phyloP scores from a whole-genome alignment of 2,888 invertebrate species.

The Melieria crassipennis region DNA sequence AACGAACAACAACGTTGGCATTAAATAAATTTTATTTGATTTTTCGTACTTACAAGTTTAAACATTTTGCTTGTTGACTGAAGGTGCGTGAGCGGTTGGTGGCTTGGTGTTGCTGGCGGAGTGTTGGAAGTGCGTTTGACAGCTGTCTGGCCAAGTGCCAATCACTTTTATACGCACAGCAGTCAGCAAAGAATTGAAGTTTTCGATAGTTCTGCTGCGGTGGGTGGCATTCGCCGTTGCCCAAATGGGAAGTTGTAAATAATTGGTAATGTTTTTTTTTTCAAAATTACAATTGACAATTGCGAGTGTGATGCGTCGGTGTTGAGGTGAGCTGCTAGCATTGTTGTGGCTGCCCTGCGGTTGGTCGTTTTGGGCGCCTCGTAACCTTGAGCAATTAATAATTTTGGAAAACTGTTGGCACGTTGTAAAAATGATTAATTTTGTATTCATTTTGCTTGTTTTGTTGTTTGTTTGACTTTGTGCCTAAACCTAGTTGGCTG shows the following conservation, averaged over 20 bases:
- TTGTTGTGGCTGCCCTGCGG: too few species aligned
- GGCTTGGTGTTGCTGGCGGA: background rate
- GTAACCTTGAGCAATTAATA: too few species aligned
- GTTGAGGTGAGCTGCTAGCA: too few species aligned
- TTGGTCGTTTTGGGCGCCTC: too few species aligned
- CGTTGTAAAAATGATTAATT: background rate
- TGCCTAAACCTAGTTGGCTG: too few species aligned
- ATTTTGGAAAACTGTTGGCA: background rate
- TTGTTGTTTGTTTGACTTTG: background rate
- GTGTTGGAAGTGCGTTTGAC: slow-evolving; percentile 3
- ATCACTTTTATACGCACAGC: slow-evolving; percentile 12
- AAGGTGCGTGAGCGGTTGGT: background rate
- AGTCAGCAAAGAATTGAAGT: background rate
- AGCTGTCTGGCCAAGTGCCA: background rate
- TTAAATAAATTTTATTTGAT: too few species aligned
- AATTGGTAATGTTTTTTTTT: background rate
- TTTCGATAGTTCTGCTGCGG: background rate
- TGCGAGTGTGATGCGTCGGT: too few species aligned
- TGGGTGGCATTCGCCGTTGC: background rate
- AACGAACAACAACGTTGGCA: too few species aligned
- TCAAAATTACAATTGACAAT: too few species aligned
- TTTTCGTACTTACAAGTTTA: slow-evolving; percentile 19
- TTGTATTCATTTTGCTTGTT: background rate
- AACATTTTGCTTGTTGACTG: slow-evolving; percentile 17
- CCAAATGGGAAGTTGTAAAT: background rate